Evolutionary conservation across 2,113 vertebrate species (phyloP).

Genomic region (Arvicanthis niloticus): DNA sequence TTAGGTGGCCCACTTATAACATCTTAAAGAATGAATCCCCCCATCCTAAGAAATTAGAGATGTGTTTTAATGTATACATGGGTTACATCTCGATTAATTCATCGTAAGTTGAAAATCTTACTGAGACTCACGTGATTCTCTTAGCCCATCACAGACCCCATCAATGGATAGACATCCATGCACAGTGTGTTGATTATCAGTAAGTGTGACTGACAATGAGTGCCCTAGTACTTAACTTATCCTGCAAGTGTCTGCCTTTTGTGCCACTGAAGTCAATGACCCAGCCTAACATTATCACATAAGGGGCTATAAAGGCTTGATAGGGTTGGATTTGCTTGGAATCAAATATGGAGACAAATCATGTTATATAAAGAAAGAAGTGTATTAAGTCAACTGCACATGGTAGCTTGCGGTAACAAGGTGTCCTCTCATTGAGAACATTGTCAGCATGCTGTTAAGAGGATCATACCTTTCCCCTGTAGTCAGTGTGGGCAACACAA

Average conservation of each 20-base stretch:
- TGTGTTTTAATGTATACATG: too few relatives aligned
- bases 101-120: neutral
- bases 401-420: neutral
- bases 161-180: rapidly evolving
- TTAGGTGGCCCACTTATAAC: neutral
- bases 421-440: too few relatives aligned
- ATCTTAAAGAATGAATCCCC: neutral
- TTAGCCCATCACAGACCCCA: neutral
- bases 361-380: neutral
- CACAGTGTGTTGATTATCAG: neutral
- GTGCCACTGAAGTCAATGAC: neutral
- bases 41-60: neutral
- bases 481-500: neutral
- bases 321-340: neutral
- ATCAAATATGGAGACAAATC: neutral
- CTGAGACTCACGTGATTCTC: neutral
- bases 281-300: neutral
- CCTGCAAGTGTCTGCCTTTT: neutral
- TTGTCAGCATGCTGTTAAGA: neutral
- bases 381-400: neutral
- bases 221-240: neutral
- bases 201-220: neutral
- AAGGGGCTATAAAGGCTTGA: too few relatives aligned
- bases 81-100: neutral
- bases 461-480: neutral